phyloP scores from a whole-genome alignment of 1,140 invertebrate genomes.

The Pseudomyrmex gracilis region DNA sequence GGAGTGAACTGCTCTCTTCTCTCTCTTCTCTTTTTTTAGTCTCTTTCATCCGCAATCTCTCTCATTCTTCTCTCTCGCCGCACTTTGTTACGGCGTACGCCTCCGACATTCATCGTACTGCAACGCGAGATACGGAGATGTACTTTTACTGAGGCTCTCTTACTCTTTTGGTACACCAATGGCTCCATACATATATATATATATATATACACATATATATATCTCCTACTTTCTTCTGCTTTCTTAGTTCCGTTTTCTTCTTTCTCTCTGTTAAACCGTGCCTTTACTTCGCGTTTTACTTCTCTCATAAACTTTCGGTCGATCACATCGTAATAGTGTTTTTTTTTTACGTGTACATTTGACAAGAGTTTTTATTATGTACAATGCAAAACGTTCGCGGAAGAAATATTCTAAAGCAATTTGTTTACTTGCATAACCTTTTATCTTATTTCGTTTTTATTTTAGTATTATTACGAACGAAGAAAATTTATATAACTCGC shows the following conservation, averaged over 20 bases:
- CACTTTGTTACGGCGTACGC: slow-evolving; percentile 68
- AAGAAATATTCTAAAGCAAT: slow-evolving; percentile 5
- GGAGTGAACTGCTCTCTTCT: slow-evolving; percentile 65
- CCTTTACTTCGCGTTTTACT: not conserved
- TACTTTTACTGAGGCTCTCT: slow-evolving; percentile 49
- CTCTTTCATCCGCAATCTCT: slow-evolving; percentile 67
- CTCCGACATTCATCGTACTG: slow-evolving; percentile 34
- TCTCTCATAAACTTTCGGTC: slow-evolving; percentile 28
- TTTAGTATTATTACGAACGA: not conserved
- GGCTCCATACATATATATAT: slow-evolving; percentile 38
- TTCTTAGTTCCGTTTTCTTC: slow-evolving; percentile 44
- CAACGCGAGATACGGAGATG: slow-evolving; percentile 25
- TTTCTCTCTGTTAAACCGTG: not conserved
- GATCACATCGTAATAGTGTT: not conserved
- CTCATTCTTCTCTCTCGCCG: slow-evolving; percentile 56
- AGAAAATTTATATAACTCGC: slow-evolving; percentile 47
- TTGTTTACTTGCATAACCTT: slow-evolving; percentile 28
- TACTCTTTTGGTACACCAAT: slow-evolving; percentile 41
- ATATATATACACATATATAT: not conserved
- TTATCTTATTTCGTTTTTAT: slow-evolving; percentile 13
- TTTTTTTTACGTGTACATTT: no score
- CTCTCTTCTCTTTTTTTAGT: slow-evolving; percentile 49
- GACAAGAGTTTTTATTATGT: no score
- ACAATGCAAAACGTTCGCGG: no score
- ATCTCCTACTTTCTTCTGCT: slow-evolving; percentile 29